Evolutionary conservation across 1,140 invertebrate genomes (phyloP), one percentile per base, ranked within the genome.

Genomic region (Dysdera silvatica): DNA sequence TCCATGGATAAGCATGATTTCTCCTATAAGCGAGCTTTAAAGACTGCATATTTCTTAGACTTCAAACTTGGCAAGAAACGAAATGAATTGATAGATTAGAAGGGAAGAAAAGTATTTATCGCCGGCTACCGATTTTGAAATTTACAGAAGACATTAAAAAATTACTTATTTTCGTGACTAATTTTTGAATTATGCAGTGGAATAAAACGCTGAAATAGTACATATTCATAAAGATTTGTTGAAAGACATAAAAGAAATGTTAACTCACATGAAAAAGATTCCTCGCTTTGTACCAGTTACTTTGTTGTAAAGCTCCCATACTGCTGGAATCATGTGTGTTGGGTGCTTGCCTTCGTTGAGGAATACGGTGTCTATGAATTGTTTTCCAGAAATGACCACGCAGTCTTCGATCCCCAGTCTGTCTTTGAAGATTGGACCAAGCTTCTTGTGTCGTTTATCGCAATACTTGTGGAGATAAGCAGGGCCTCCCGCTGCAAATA

Each of bases 201-300:
- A n/a, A n/a, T n/a, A n/a, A n/a, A n/a, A n/a, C n/a, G n/a, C n/a
- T n/a, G n/a, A n/a, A n/a, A n/a, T n/a, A n/a, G n/a, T n/a, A n/a
- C n/a, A n/a, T n/a, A n/a, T n/a, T n/a, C n/a, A n/a, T n/a, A n/a
- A n/a, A n/a, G n/a, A n/a, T n/a, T n/a, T n/a, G n/a, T 10, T 32
- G 54, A 43, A 29, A 55, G 31, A 49, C 12, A 69, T 59, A 45
- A 51, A 41, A 51, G 47, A 57, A n/a, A n/a, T n/a, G n/a, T n/a
- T n/a, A n/a, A 79, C 80, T 78, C 80, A 87, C 89, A 92, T 92
- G 74, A 93, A 94, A 71, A 92, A 85, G 10, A 94, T 76, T 18
- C 90, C 90, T 67, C 90, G 80, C 67, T 84, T 78, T 48, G 82
- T 84, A 31, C 82, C 79, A 66, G 85, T 80, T 2, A 82, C 73